These are phyloP conservation scores for Arbacia lixula DNA, from an alignment of 53 echinoderm and acorn worm genomes.

Conservation along the genomic window DNA sequence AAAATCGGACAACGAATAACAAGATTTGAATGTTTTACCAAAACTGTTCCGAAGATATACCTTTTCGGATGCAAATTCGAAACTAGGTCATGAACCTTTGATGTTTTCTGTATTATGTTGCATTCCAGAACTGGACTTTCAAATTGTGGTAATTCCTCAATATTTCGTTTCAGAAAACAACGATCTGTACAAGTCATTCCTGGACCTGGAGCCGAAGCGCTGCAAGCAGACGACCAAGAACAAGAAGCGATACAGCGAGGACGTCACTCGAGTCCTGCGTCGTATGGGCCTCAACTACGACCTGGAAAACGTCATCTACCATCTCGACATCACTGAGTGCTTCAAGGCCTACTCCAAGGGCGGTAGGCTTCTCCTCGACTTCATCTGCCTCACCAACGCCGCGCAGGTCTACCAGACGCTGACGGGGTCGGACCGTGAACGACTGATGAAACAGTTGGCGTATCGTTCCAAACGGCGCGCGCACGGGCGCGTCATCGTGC, in stretches of 20 bases:
- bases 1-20: too few species aligned
- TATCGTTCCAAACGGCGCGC: constrained; percentile 57
- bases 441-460: constrained; percentile 65
- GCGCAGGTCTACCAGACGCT: constrained; percentile 86
- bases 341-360: constrained; percentile 62
- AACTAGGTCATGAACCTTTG: too few species aligned
- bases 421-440: constrained; percentile 68
- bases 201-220: constrained; percentile 68
- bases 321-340: constrained; percentile 84
- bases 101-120: too few species aligned
- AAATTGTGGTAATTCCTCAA: too few species aligned
- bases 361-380: constrained; percentile 79
- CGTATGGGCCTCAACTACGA: constrained; percentile 68
- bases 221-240: constrained; percentile 59
- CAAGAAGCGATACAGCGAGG: constrained; percentile 82
- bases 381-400: constrained; percentile 93
- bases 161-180: constrained; percentile 60
- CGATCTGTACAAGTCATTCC: constrained; percentile 79
- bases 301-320: constrained; percentile 74
- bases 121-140: too few species aligned
- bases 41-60: too few species aligned
- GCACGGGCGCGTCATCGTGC: constrained; percentile 64
- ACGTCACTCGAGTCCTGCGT: constrained; percentile 71
- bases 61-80: too few species aligned
- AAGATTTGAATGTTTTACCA: too few species aligned